These are phyloP conservation scores for Falcunculus frontatus DNA, from an alignment of 2,113 vertebrate species.

Conservation along the genomic window DNA sequence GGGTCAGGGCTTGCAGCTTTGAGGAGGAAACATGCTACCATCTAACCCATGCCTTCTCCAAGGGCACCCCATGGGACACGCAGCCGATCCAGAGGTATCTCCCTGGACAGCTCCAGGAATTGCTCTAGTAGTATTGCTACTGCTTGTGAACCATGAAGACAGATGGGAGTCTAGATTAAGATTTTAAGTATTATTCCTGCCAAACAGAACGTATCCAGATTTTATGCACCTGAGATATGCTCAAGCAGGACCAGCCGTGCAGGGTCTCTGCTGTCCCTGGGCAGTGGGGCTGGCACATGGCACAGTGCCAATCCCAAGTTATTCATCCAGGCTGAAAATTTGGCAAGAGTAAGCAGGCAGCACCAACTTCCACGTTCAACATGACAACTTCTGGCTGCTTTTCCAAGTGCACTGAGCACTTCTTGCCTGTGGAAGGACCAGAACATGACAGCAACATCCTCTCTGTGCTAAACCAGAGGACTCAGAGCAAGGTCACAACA, in stretches of 20 bases:
- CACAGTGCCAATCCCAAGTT: background rate
- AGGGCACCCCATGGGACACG: fast-evolving
- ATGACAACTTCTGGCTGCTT: fast-evolving
- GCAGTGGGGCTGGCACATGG: fast-evolving
- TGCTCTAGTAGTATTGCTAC: background rate
- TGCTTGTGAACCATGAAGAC: background rate
- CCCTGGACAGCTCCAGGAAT: background rate
- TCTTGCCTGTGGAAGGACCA: background rate
- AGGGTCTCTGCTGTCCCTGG: background rate
- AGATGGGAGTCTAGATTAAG: background rate
- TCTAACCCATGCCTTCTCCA: background rate
- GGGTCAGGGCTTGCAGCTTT: background rate
- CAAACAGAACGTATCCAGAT: background rate
- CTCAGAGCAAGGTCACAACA: background rate
- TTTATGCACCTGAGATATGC: background rate
- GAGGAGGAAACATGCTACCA: background rate
- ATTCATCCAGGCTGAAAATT: background rate
- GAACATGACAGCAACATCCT: background rate
- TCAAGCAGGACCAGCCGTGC: background rate
- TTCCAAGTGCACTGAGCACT: background rate
- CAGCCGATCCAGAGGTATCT: background rate
- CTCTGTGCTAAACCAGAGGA: background rate
- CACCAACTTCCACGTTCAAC: background rate
- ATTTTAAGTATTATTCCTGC: background rate
- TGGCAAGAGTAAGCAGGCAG: background rate